phyloP scores from a whole-genome alignment of 2,888 invertebrate genomes.

The Agapostemon virescens region DNA sequence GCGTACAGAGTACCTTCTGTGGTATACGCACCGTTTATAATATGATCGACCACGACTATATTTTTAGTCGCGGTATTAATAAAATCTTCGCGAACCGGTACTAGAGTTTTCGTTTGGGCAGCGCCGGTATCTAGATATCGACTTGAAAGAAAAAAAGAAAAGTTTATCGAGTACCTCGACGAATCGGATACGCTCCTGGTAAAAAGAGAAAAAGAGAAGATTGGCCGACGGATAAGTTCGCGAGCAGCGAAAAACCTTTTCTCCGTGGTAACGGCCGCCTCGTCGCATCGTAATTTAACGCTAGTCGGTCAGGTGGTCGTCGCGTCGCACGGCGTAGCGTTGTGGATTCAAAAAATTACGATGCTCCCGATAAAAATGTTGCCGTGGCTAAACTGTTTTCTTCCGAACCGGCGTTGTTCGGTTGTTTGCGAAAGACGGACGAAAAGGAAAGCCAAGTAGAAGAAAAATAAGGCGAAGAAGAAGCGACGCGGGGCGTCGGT shows the following conservation, averaged over 20 bases:
- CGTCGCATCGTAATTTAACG: too few relatives aligned
- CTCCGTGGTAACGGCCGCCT: too few relatives aligned
- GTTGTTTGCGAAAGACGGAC: not conserved
- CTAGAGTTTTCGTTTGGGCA: conserved; percentile 30
- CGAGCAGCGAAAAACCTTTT: too few relatives aligned
- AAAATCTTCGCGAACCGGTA: conserved; percentile 38
- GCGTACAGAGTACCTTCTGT: conserved; percentile 8
- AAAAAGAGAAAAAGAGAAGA: not conserved
- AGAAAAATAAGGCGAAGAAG: not conserved
- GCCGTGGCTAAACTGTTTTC: not conserved
- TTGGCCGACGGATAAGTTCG: too few relatives aligned
- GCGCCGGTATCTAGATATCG: conserved; percentile 6
- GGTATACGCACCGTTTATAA: conserved; percentile 49
- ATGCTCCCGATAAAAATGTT: too few relatives aligned
- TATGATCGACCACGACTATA: conserved; percentile 42
- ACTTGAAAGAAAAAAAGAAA: conserved; percentile 8
- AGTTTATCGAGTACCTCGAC: not conserved
- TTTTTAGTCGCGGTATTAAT: conserved; percentile 52
- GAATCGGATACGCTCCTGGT: not conserved
- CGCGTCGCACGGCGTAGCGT: too few relatives aligned
- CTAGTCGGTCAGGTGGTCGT: too few relatives aligned
- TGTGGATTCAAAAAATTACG: too few relatives aligned
- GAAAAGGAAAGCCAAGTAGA: conserved; percentile 2
- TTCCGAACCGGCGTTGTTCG: not conserved
- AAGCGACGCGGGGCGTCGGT: too few relatives aligned